Percentiles rank a stretch among this genome's conserved stretches.
These are phyloP conservation scores for Rhabdornis inornatus DNA, from an alignment of 2,113 vertebrate species.

Conservation along the genomic window DNA sequence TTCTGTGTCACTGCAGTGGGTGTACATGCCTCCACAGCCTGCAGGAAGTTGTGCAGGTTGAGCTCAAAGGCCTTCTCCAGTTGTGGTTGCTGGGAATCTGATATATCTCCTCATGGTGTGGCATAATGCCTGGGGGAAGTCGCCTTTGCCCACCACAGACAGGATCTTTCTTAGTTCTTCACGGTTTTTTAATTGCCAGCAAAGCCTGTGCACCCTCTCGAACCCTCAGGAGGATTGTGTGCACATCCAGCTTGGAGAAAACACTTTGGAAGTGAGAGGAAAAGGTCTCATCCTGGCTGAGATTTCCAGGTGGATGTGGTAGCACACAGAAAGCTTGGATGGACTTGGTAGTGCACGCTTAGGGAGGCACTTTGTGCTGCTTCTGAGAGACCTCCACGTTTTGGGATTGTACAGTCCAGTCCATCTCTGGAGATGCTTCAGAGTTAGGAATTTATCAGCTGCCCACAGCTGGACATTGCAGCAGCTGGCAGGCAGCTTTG, in stretches of 20 bases:
- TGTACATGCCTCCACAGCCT: not conserved
- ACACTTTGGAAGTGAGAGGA: not conserved
- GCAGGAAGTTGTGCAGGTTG: not conserved
- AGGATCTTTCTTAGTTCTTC: not conserved
- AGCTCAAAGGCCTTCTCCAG: not conserved
- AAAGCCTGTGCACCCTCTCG: not conserved
- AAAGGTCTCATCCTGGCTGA: not conserved
- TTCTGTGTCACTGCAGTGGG: not conserved
- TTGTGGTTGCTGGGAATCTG: not conserved
- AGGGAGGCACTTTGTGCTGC: not conserved
- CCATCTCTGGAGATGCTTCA: not conserved
- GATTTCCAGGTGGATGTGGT: not conserved
- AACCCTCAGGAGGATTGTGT: not conserved
- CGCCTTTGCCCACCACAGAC: not conserved
- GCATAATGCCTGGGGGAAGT: not conserved
- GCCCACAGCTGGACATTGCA: not conserved
- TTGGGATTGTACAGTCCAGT: not conserved
- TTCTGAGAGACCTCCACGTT: not conserved
- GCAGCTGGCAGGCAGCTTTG: not conserved
- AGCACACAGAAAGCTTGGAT: not conserved
- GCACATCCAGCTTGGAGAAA: not conserved
- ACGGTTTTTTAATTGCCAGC: not conserved
- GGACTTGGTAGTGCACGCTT: not conserved
- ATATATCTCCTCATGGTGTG: fast-evolving
- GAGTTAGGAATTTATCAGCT: not conserved